Percentiles rank a stretch among this genome's conserved stretches.
These are phyloP conservation scores for Hydropotes inermis DNA, from an alignment of 2,113 vertebrate genomes.

Conservation along the genomic window DNA sequence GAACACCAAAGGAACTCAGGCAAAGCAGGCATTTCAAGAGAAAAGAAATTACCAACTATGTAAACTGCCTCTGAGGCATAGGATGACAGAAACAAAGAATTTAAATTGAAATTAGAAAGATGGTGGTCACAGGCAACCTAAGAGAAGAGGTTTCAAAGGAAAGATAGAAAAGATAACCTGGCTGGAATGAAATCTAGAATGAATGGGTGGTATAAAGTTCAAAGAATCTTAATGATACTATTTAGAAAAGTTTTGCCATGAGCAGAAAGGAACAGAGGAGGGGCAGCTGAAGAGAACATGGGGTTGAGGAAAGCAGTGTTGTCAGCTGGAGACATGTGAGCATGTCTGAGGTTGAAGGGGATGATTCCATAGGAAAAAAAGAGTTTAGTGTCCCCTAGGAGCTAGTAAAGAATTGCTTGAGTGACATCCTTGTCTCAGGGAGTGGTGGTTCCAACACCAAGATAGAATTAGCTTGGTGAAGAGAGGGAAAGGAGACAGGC, in stretches of 20 bases:
- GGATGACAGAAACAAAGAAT: not conserved
- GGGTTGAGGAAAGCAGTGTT: not conserved
- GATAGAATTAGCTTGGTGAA: not conserved
- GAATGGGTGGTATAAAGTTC: not conserved
- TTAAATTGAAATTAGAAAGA: not conserved
- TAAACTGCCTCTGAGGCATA: not conserved
- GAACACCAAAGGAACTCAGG: not conserved
- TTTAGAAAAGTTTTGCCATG: not conserved
- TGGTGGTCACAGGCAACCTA: not conserved
- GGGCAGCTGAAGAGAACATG: not conserved
- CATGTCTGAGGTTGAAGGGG: not conserved
- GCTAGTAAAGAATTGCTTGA: not conserved
- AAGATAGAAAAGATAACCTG: not conserved
- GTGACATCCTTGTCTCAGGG: not conserved
- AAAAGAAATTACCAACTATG: not conserved
- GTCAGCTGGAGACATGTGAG: not conserved
- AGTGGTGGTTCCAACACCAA: not conserved
- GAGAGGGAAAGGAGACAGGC: not conserved
- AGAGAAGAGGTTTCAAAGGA: not conserved
- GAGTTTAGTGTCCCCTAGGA: not conserved
- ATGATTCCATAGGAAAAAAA: not conserved
- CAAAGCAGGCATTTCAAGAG: not conserved
- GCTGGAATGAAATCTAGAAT: not conserved
- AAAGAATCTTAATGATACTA: not conserved
- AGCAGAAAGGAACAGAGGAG: not conserved